Conservation (phyloP, 2,113 vertebrate species). For the Ictidomys tridecemlineatus region DNA sequence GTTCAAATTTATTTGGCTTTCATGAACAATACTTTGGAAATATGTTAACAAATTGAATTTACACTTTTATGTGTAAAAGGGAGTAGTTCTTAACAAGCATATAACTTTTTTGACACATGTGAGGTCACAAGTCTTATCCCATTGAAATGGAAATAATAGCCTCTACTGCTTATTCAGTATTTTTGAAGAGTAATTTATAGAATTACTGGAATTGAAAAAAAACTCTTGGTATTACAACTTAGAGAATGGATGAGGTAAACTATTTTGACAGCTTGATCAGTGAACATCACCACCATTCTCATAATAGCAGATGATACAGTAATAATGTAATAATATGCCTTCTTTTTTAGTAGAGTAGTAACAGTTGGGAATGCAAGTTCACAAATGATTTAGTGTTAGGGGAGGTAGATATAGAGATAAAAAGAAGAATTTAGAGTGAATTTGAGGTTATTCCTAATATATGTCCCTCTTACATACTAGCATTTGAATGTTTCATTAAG, state of each 20-base stretch:
- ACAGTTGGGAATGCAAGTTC: neutral
- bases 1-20: conserved; percentile 32
- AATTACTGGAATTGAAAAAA: neutral
- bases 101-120: neutral
- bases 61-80: neutral
- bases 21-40: neutral
- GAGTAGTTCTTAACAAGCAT: neutral
- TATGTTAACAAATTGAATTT: neutral
- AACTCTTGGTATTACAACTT: neutral
- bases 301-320: neutral
- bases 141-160: neutral
- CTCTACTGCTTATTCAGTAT: neutral
- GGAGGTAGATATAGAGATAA: neutral
- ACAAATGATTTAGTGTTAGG: neutral
- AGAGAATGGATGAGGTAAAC: neutral
- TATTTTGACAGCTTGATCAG: neutral
- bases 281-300: neutral
- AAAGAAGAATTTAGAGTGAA: neutral
- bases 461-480: neutral
- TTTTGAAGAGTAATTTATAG: neutral
- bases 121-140: neutral
- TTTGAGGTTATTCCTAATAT: neutral
- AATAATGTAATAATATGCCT: neutral
- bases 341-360: neutral
- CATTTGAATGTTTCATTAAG: neutral